Percentiles rank a stretch among this genome's conserved stretches.
Evolutionary conservation across 2,113 vertebrate genomes (phyloP).

Genomic region (Phrynocephalus versicolor): DNA sequence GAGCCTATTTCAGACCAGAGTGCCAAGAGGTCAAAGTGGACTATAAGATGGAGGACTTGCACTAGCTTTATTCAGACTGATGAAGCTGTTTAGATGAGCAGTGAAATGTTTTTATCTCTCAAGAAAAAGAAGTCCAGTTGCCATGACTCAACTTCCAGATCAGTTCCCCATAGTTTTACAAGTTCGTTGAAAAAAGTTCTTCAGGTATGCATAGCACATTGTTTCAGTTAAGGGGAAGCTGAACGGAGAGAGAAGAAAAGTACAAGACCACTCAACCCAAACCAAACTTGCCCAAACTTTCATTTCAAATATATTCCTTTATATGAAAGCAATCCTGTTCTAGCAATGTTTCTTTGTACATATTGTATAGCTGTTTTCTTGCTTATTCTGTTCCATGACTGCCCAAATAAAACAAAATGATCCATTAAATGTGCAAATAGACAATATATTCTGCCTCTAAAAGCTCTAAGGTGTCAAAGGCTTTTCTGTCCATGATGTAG

Average conservation of each 20-base stretch:
- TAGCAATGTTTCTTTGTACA: neutral
- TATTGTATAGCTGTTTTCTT: neutral
- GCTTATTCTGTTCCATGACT: constrained; percentile 36
- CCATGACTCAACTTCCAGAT: too few relatives aligned
- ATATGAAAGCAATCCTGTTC: constrained; percentile 25
- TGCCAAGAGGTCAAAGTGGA: too few relatives aligned
- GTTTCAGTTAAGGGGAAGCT: neutral
- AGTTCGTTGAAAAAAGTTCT: neutral
- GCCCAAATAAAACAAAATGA: neutral
- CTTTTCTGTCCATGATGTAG: neutral
- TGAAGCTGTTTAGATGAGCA: too few relatives aligned
- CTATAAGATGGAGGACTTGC: too few relatives aligned
- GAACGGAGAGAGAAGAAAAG: constrained; percentile 15
- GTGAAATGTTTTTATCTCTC: too few relatives aligned
- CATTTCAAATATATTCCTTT: neutral
- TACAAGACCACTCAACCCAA: neutral
- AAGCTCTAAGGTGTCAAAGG: neutral
- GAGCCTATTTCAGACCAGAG: too few relatives aligned
- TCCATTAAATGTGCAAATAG: neutral
- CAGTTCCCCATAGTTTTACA: neutral
- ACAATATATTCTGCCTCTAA: neutral
- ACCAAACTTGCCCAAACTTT: neutral
- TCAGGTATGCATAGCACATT: neutral
- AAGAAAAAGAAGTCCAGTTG: too few relatives aligned
- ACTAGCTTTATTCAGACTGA: too few relatives aligned